Base-by-base conservation (phyloP, 1,140 invertebrate genomes). In the Kradibia gibbosae region DNA sequence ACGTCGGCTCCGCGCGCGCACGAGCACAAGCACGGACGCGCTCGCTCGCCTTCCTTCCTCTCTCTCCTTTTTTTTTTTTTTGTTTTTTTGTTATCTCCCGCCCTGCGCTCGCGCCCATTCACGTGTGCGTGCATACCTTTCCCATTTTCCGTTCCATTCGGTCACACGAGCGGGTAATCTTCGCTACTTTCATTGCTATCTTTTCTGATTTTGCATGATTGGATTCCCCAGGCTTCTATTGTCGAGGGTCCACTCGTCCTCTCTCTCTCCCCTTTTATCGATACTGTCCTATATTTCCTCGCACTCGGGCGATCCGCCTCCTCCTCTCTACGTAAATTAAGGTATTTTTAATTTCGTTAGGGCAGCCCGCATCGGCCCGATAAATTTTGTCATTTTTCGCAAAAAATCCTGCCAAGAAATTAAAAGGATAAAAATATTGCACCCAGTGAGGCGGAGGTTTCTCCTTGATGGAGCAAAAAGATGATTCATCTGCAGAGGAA, bases 51-150 rank as follows among this genome's bases (percentile, higher is more conserved):
- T 72, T 79, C 82, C 84, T 75, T 62, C 55, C 28, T 77, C 72
- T 80, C 73, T 79, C 57, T 73, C 53, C 3, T n/a, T n/a, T n/a
- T n/a, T n/a, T n/a, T n/a, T n/a, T n/a, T n/a, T n/a, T n/a, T n/a
- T n/a, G n/a, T n/a, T n/a, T n/a, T n/a, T n/a, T n/a, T n/a, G n/a
- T n/a, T n/a, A n/a, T n/a, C n/a, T n/a, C n/a, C n/a, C n/a, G n/a
- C n/a, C n/a, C n/a, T n/a, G n/a, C n/a, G n/a, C n/a, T n/a, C n/a
- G n/a, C n/a, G n/a, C n/a, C n/a, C n/a, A n/a, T n/a, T n/a, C n/a
- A n/a, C n/a, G n/a, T n/a, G n/a, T n/a, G n/a, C n/a, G n/a, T 57
- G 25, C 70, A 78, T 83, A 80, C 71, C 72, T 82, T 70, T n/a
- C 50, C 62, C 2, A 36, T 57, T 71, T 84, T 83, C 73, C 71